Conservation (phyloP, 2,113 vertebrate species). For the Sinocyclocheilus maitianheensis region DNA sequence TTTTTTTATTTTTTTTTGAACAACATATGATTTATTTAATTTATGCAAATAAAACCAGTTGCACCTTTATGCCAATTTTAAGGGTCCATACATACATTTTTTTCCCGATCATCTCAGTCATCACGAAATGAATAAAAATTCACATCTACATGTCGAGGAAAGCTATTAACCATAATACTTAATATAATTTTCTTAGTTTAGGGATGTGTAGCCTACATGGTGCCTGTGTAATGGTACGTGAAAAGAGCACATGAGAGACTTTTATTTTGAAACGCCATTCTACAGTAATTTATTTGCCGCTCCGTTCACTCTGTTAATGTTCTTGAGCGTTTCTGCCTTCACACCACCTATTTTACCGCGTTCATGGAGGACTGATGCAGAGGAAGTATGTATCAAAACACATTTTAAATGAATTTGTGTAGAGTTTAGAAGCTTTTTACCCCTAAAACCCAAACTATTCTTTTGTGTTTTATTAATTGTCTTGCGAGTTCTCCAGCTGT, state of each 20-base stretch:
- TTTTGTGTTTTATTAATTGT: background rate
- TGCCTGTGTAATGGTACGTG: no score
- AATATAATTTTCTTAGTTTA: background rate
- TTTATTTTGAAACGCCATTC: constrained; percentile 18
- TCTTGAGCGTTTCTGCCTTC: background rate
- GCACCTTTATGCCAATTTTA: background rate
- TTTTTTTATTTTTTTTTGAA: no score
- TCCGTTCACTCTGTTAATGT: background rate
- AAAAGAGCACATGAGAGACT: background rate
- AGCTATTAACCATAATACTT: background rate
- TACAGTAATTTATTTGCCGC: background rate
- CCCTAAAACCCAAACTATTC: background rate
- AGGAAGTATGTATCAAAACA: background rate
- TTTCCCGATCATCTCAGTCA: background rate
- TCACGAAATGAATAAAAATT: background rate
- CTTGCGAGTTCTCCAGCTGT: background rate
- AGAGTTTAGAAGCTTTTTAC: no score
- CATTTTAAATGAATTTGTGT: background rate
- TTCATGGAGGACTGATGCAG: background rate
- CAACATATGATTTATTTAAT: background rate
- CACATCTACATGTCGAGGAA: background rate
- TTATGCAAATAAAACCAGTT: background rate
- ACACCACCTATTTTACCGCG: background rate
- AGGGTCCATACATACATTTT: background rate
- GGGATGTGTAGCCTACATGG: background rate